Percentiles rank a stretch among this genome's conserved stretches.
Evolutionary conservation across 2,797 vertebrate species (phyloP).

Genomic region (Sorex maritimensis): DNA sequence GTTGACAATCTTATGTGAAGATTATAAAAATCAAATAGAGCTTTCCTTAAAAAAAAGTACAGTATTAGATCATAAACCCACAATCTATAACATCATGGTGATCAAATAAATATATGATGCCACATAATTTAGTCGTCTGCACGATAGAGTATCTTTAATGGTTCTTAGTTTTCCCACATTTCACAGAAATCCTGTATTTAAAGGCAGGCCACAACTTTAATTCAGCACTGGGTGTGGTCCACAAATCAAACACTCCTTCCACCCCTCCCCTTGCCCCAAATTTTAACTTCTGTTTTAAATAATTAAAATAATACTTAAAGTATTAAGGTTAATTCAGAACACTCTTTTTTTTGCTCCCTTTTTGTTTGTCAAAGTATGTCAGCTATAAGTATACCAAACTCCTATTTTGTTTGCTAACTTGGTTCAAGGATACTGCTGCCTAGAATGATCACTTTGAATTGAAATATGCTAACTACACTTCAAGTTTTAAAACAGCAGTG

Average conservation of each 20-base stretch:
- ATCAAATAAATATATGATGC: slow-evolving; percentile 3
- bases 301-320: slow-evolving; percentile 68
- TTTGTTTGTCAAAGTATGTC: slow-evolving; percentile 88
- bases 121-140: slow-evolving; percentile 49
- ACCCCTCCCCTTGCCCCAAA: too few species aligned
- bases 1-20: slow-evolving; percentile 51
- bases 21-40: slow-evolving; percentile 47
- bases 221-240: neutral
- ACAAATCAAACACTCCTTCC: too few species aligned
- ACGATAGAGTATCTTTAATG: slow-evolving; percentile 71
- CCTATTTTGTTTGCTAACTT: slow-evolving; percentile 89
- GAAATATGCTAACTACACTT: slow-evolving; percentile 84
- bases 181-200: slow-evolving; percentile 32
- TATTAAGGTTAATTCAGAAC: slow-evolving; percentile 63
- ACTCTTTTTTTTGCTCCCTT: slow-evolving; percentile 85
- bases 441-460: slow-evolving; percentile 84
- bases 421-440: slow-evolving; percentile 67
- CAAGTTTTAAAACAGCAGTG: slow-evolving; percentile 85
- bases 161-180: slow-evolving; percentile 28
- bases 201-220: neutral
- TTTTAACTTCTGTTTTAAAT: slow-evolving; percentile 53
- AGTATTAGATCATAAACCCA: slow-evolving; percentile 46
- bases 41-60: slow-evolving; percentile 7
- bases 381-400: slow-evolving; percentile 86
- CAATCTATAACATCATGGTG: slow-evolving; percentile 45